A percentile compares a stretch with the other conserved stretches of the same genome.
Conservation (phyloP, 1,140 invertebrate genomes). For the Drosophila burlai region DNA sequence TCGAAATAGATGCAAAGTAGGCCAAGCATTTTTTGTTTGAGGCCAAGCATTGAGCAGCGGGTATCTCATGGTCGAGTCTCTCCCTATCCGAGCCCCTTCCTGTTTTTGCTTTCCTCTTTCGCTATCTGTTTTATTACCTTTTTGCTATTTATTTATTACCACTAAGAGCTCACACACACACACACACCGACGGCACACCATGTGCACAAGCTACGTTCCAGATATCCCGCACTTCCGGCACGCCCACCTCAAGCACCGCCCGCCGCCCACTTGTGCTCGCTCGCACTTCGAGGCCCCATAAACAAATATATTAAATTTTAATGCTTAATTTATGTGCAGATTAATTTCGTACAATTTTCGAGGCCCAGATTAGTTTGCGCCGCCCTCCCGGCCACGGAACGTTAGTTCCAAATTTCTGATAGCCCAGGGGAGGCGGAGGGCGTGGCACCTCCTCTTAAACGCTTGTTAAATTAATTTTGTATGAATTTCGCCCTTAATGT, state of each 20-base stretch:
- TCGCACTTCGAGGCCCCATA: constrained; percentile 48
- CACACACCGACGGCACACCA: background rate
- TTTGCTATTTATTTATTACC: constrained; percentile 66
- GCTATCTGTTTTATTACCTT: constrained; percentile 62
- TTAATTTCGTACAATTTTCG: constrained; percentile 70
- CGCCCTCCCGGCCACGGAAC: constrained; percentile 4
- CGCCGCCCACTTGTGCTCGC: constrained; percentile 1
- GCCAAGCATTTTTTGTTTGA: background rate
- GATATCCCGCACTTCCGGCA: constrained; percentile 41
- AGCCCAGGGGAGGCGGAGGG: background rate
- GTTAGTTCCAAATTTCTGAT: constrained; percentile 10
- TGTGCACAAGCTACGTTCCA: background rate
- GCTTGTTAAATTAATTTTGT: constrained; percentile 39
- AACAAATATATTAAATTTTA: constrained; percentile 72
- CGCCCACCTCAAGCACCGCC: constrained; percentile 15
- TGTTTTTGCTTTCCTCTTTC: constrained; percentile 12
- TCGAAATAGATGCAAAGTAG: background rate
- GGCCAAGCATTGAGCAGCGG: background rate
- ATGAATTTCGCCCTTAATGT: constrained; percentile 37
- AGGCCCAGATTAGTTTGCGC: constrained; percentile 58
- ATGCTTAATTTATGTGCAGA: constrained; percentile 69
- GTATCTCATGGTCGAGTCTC: background rate
- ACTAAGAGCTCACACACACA: constrained; percentile 30
- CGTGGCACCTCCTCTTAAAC: constrained; percentile 19
- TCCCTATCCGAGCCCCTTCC: background rate